Evolutionary conservation across 30 jellyfish, hydroid and myxozoan genomes (phyloP).

Genomic region (Haliclystus octoradiatus): DNA sequence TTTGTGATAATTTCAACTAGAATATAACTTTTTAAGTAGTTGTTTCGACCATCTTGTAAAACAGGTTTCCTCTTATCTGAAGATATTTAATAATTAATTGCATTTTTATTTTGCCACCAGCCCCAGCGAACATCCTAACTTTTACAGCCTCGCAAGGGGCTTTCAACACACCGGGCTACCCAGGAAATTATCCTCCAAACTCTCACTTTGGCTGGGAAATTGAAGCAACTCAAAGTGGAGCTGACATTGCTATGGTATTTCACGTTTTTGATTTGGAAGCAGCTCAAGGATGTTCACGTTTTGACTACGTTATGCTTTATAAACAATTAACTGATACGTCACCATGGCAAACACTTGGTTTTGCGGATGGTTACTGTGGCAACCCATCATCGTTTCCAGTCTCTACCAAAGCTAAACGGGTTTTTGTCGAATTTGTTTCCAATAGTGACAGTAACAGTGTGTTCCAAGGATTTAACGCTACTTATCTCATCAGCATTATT

Average conservation of each 20-base stretch:
- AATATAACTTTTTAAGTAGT: no score
- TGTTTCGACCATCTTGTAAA: no score
- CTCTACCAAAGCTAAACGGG: conserved; percentile 42
- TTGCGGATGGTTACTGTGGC: conserved; percentile 79
- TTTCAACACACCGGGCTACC: conserved; percentile 40
- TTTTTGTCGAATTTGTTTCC: conserved; percentile 58
- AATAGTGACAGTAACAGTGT: conserved; percentile 34
- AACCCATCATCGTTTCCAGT: conserved; percentile 12
- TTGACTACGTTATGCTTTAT: conserved; percentile 63
- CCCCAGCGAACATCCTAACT: neutral
- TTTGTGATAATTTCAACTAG: no score
- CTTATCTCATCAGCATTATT: conserved; percentile 48
- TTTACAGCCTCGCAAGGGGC: neutral
- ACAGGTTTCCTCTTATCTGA: no score
- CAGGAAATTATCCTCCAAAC: conserved; percentile 24
- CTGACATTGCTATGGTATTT: conserved; percentile 52
- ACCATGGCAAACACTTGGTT: conserved; percentile 40
- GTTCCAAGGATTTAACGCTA: conserved; percentile 78
- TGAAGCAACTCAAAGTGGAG: conserved; percentile 50
- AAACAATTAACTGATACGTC: conserved; percentile 44
- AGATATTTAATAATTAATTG: no score
- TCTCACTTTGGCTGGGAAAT: conserved; percentile 50
- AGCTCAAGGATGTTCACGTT: conserved; percentile 56
- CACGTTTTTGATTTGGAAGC: conserved; percentile 54
- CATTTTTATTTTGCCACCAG: no score